Evolutionary conservation across 2,888 invertebrate species (phyloP).

Genomic region (Gymnosoma rotundatum): DNA sequence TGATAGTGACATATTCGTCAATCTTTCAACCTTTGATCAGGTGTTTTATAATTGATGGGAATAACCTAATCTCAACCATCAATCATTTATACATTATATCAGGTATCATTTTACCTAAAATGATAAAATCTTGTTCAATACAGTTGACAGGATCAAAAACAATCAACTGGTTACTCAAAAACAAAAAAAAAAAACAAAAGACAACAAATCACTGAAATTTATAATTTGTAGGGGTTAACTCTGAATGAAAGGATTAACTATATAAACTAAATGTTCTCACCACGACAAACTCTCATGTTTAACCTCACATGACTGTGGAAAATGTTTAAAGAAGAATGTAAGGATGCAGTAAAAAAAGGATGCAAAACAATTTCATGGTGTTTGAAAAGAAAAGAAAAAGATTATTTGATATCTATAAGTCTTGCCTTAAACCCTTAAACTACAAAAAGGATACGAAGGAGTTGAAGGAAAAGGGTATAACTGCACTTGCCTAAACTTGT

Average conservation of each 20-base stretch:
- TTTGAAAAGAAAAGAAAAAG: conserved; percentile 40
- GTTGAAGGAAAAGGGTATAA: conserved; percentile 46
- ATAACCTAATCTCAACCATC: conserved; percentile 39
- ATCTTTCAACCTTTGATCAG: conserved; percentile 2
- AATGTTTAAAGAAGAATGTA: conserved; percentile 19
- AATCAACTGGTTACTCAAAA: conserved; percentile 12
- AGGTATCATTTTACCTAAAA: conserved; percentile 48
- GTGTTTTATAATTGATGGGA: conserved; percentile 30
- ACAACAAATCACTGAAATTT: conserved; percentile 27
- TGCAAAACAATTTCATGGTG: conserved; percentile 53
- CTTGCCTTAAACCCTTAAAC: background rate
- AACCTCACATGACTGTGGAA: conserved; percentile 50
- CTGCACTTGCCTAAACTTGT: conserved; percentile 32
- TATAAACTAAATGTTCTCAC: conserved; percentile 49
- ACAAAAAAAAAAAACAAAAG: background rate
- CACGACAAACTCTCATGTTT: conserved; percentile 34
- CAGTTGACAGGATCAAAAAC: conserved; percentile 21
- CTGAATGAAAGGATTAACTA: conserved; percentile 60
- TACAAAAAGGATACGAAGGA: conserved; percentile 46
- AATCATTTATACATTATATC: conserved; percentile 59
- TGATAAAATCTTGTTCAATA: conserved; percentile 69
- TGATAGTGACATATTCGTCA: background rate
- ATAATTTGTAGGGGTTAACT: conserved; percentile 53
- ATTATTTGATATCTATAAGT: conserved; percentile 28
- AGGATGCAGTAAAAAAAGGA: conserved; percentile 18